These are phyloP conservation scores for Prinia subflava DNA, from an alignment of 2,113 vertebrate species.

Conservation along the genomic window DNA sequence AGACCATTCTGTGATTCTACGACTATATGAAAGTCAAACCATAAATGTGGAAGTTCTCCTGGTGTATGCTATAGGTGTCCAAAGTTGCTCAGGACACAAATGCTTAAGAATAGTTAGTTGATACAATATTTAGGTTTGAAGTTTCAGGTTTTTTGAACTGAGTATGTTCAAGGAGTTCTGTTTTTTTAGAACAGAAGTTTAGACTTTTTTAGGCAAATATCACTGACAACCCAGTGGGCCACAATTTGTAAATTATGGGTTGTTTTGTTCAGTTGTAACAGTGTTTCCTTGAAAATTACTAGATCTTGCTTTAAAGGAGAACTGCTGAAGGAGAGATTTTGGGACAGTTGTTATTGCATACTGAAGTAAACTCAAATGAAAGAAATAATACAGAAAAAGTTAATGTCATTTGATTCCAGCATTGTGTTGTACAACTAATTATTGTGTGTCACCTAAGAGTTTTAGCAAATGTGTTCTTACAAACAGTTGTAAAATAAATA, in stretches of 20 bases:
- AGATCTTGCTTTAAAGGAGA: neutral
- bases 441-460: neutral
- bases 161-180: neutral
- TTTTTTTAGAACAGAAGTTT: neutral
- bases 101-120: neutral
- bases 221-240: neutral
- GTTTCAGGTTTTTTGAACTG: neutral
- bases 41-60: neutral
- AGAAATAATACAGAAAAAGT: neutral
- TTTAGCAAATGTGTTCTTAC: conserved; percentile 23
- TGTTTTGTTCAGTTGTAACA: neutral
- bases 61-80: neutral
- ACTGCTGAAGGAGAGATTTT: neutral
- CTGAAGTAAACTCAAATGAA: neutral
- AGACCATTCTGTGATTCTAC: neutral
- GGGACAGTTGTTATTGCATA: neutral
- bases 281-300: neutral
- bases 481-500: conserved; percentile 40
- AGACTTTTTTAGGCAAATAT: neutral
- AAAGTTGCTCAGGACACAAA: neutral
- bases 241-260: neutral
- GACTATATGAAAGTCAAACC: neutral
- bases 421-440: conserved; percentile 7
- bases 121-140: neutral
- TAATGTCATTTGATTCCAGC: neutral